Evolutionary conservation across 2,113 vertebrate species (phyloP).

Genomic region (Genyomyrus donnyi): DNA sequence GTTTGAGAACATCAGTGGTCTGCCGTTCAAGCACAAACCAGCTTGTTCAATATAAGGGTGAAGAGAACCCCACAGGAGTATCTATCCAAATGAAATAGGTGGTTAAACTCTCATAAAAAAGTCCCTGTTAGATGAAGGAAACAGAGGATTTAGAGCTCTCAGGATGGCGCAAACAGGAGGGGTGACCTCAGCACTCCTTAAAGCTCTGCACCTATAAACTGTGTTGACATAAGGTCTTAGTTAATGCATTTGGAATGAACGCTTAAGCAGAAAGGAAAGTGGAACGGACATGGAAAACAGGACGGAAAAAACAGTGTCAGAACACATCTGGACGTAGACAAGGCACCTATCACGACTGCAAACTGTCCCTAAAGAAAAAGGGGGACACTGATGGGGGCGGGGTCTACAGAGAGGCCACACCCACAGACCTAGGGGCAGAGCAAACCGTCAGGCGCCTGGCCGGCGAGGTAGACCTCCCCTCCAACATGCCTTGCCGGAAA

Average conservation of each 20-base stretch:
- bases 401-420: background rate
- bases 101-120: background rate
- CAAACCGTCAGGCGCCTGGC: background rate
- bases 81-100: background rate
- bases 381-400: background rate
- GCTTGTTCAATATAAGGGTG: background rate
- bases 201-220: background rate
- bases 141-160: background rate
- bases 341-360: background rate
- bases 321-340: background rate
- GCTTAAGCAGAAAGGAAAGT: background rate
- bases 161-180: background rate
- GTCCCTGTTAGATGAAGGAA: background rate
- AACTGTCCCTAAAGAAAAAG: background rate
- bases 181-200: background rate
- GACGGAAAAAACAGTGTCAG: background rate
- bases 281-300: background rate
- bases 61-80: background rate
- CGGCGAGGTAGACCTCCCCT: too few species aligned
- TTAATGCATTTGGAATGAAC: slow-evolving; percentile 4
- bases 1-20: background rate
- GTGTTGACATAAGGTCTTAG: background rate
- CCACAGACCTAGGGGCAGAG: background rate
- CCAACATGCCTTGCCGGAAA: background rate
- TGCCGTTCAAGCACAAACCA: background rate